Evolutionary conservation across 2,797 vertebrate genomes (phyloP).

Genomic region (Petrocephalus sullivani): DNA sequence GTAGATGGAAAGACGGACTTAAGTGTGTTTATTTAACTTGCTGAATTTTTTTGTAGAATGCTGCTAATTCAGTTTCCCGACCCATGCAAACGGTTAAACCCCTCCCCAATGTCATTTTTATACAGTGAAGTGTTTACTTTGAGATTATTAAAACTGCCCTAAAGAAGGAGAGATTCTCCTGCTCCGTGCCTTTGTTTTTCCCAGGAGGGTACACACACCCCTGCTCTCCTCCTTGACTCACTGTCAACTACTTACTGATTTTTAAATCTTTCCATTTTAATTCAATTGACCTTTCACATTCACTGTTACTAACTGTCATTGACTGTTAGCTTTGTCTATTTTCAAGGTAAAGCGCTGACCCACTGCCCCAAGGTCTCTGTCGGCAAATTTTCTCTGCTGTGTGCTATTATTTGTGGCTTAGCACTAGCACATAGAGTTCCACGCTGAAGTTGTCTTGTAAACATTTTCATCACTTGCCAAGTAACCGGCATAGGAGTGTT

Average conservation of each 20-base stretch:
- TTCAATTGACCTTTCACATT: background rate
- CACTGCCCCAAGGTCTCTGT: background rate
- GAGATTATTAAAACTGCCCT: background rate
- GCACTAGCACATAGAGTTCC: background rate
- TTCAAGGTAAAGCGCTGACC: background rate
- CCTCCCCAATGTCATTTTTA: background rate
- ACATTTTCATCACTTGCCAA: background rate
- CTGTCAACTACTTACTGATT: background rate
- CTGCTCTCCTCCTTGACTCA: background rate
- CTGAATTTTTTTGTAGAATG: too few species aligned
- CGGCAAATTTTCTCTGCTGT: background rate
- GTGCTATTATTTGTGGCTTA: background rate
- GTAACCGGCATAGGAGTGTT: background rate
- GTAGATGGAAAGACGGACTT: background rate
- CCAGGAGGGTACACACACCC: background rate
- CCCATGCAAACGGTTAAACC: background rate
- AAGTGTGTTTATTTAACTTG: background rate
- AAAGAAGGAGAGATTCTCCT: background rate
- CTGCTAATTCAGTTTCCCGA: too few species aligned
- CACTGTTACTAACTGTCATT: background rate
- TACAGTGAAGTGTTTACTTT: background rate
- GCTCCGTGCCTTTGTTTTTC: background rate
- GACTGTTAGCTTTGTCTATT: too few species aligned
- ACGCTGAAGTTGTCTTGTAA: background rate
- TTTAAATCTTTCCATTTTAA: background rate